Evolutionary conservation across 2,797 vertebrate genomes (phyloP).

Genomic region (Bryconaethiops microstoma): DNA sequence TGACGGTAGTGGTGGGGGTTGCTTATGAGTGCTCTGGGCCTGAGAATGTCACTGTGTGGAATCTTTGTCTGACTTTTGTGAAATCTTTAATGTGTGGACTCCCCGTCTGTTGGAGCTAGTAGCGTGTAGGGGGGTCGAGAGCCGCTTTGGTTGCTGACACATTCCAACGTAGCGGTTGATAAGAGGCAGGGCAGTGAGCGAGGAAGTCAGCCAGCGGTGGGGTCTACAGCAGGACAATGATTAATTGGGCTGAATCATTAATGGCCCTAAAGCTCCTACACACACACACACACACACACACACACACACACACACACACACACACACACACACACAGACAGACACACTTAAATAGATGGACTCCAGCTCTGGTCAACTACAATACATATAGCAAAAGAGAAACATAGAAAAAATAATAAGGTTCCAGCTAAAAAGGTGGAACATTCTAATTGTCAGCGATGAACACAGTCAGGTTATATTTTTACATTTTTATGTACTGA

Average conservation of each 20-base stretch:
- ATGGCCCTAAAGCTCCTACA: conserved; percentile 41
- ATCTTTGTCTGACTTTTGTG: conserved; percentile 1
- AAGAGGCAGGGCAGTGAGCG: conserved; percentile 57
- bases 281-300: conserved; percentile 30
- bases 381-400: conserved; percentile 18
- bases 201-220: conserved; percentile 57
- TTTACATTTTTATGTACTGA: conserved; percentile 2
- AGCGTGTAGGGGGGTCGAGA: conserved; percentile 16
- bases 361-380: conserved; percentile 29
- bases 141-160: conserved; percentile 51
- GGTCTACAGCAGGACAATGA: conserved; percentile 57
- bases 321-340: conserved; percentile 3
- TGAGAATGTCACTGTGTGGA: conserved; percentile 20
- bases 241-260: conserved; percentile 57
- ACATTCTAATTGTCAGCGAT: conserved; percentile 12
- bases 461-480: neutral
- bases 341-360: conserved; percentile 27
- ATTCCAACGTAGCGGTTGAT: conserved; percentile 56
- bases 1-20: conserved; percentile 4
- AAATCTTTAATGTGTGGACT: conserved; percentile 21
- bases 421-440: neutral
- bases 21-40: neutral
- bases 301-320: conserved; percentile 16
- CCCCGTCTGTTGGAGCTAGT: conserved; percentile 11
- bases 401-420: conserved; percentile 13